Percentiles rank a stretch among this genome's conserved stretches.
These are phyloP conservation scores for Chionodraco myersi DNA, from an alignment of 2,113 vertebrate genomes.

Conservation along the genomic window DNA sequence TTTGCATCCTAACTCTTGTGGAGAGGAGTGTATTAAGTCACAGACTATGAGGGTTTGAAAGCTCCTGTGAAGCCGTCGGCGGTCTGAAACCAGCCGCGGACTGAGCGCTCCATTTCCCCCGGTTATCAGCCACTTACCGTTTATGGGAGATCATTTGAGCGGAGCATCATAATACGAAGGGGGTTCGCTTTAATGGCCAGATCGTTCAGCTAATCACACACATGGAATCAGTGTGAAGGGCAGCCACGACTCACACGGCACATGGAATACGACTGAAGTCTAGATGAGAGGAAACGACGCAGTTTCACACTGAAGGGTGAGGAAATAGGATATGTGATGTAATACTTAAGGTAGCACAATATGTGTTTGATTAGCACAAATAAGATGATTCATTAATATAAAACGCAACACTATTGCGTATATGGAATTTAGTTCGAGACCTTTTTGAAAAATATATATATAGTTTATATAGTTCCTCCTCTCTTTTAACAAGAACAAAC, in stretches of 20 bases:
- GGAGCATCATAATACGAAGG: slow-evolving; percentile 19
- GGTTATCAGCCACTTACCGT: slow-evolving; percentile 43
- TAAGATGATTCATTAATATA: no score
- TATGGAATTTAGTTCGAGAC: no score
- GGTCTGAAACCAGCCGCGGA: slow-evolving; percentile 38
- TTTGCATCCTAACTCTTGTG: no score
- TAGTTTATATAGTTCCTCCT: no score
- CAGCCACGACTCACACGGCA: slow-evolving; percentile 8
- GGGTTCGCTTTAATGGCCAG: slow-evolving; percentile 28
- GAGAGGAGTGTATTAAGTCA: not conserved
- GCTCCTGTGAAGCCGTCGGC: slow-evolving; percentile 5
- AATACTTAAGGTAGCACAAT: no score
- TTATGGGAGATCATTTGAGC: slow-evolving; percentile 47
- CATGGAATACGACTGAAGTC: not conserved
- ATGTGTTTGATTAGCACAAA: no score
- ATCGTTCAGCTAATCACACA: slow-evolving; percentile 22
- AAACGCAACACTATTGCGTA: no score
- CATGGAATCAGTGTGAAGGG: slow-evolving; percentile 22
- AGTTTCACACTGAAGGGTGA: not conserved
- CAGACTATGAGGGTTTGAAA: not conserved
- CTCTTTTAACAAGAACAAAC: no score
- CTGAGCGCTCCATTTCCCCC: slow-evolving; percentile 46
- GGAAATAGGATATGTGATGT: no score
- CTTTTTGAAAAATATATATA: no score
- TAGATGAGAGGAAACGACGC: not conserved